Evolutionary conservation across 2,797 vertebrate genomes (phyloP).

Genomic region (Gallinago nigripennis): DNA sequence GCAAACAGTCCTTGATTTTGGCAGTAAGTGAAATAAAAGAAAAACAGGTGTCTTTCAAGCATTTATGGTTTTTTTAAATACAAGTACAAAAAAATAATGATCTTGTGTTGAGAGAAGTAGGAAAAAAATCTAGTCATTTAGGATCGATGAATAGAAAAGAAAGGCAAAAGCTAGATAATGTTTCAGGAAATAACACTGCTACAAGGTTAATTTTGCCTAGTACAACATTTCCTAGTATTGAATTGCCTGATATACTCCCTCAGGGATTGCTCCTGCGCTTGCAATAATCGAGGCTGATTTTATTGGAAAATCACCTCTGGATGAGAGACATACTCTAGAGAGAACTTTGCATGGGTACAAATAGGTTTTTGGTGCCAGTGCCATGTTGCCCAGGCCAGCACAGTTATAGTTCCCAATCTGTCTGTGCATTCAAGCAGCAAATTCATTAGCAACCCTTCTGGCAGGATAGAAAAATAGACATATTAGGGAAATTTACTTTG

Average conservation of each 20-base stretch:
- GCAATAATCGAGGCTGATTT: conserved; percentile 78
- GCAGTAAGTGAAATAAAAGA: not conserved
- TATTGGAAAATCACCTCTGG: conserved; percentile 80
- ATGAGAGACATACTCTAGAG: conserved; percentile 76
- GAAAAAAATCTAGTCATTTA: conserved; percentile 57
- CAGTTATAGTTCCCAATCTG: conserved; percentile 77
- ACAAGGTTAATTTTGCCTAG: conserved; percentile 78
- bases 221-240: conserved; percentile 73
- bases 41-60: not conserved
- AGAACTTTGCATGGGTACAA: conserved; percentile 75
- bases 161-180: conserved; percentile 68
- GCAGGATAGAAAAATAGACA: conserved; percentile 72
- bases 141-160: conserved; percentile 63
- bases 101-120: not conserved
- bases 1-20: not conserved
- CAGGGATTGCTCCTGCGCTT: conserved; percentile 70
- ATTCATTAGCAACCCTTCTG: conserved; percentile 81
- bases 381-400: conserved; percentile 66
- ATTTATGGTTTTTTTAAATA: not conserved
- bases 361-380: conserved; percentile 71
- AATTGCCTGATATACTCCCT: conserved; percentile 73
- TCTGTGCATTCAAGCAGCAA: conserved; percentile 82
- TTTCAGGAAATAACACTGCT: conserved; percentile 73
- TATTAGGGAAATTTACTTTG: conserved; percentile 77
- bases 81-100: conserved; percentile 9